These are phyloP conservation scores for Rhinopomastus cyanomelas DNA, from an alignment of 2,113 vertebrate species.

Conservation along the genomic window DNA sequence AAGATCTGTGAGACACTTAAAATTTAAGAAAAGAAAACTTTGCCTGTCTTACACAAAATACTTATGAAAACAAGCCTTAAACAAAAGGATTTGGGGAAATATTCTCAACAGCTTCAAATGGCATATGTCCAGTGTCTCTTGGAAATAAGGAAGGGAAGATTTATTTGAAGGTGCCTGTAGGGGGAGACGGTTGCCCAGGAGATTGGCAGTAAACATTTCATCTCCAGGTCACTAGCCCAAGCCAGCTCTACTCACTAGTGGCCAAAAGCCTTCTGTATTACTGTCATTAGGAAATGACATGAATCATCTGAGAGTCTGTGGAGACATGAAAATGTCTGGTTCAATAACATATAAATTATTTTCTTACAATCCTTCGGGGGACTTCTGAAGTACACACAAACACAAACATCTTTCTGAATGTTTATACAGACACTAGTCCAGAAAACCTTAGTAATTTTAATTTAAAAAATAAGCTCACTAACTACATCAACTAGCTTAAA, in stretches of 20 bases:
- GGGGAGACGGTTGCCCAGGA: slow-evolving; percentile 56
- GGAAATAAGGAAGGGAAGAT: slow-evolving; percentile 19
- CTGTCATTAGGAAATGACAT: slow-evolving; percentile 7
- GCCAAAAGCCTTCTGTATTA: slow-evolving; percentile 30
- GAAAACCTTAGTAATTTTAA: background rate
- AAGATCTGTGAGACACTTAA: slow-evolving; percentile 26
- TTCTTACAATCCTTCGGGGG: background rate
- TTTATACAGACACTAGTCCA: background rate
- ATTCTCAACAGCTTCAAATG: slow-evolving; percentile 6
- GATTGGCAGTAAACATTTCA: slow-evolving; percentile 53
- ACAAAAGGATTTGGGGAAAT: slow-evolving; percentile 35
- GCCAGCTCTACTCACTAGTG: background rate
- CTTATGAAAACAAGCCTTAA: slow-evolving; percentile 17
- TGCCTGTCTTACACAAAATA: slow-evolving; percentile 15
- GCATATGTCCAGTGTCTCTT: background rate
- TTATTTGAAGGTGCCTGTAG: slow-evolving; percentile 61
- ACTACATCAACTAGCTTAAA: background rate
- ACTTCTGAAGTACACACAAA: background rate
- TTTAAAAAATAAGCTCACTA: background rate
- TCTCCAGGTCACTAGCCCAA: slow-evolving; percentile 26
- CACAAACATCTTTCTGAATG: background rate
- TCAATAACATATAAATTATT: slow-evolving; percentile 36
- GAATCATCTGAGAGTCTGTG: slow-evolving; percentile 17
- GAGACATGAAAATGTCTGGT: slow-evolving; percentile 32
- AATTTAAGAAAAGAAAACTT: slow-evolving; percentile 36